phyloP scores from a whole-genome alignment of 2,797 vertebrate species.

The Pipistrellus kuhlii region DNA sequence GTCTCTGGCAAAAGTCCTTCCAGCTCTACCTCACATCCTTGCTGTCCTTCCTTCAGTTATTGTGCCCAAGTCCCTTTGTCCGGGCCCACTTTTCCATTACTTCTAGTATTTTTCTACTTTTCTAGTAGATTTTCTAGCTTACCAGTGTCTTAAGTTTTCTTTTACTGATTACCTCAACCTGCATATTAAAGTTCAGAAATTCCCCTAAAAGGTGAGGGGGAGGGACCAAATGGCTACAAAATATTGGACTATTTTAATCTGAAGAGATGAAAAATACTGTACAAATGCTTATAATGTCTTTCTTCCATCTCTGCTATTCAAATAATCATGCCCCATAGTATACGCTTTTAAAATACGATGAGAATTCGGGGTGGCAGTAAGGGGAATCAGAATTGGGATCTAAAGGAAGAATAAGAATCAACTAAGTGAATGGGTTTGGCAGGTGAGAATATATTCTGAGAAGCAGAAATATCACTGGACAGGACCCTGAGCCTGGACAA shows the following conservation, averaged over 20 bases:
- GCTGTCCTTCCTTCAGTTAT: background rate
- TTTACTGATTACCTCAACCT: background rate
- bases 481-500: background rate
- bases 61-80: background rate
- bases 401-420: background rate
- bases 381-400: background rate
- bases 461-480: background rate
- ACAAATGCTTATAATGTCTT: background rate
- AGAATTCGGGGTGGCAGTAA: background rate
- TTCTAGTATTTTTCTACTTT: background rate
- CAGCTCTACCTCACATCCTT: background rate
- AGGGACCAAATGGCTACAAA: background rate
- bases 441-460: background rate
- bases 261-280: background rate
- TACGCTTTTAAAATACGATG: background rate
- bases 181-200: background rate
- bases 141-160: constrained; percentile 19
- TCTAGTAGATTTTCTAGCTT: background rate
- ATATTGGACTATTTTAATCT: background rate
- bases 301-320: background rate
- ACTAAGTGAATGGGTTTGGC: background rate
- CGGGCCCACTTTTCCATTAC: background rate
- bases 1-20: background rate
- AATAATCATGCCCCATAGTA: background rate
- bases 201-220: background rate